A percentile compares a stretch with the other conserved stretches of the same genome.
Conservation (phyloP, 2,113 vertebrate genomes). For the Apeltes quadracus region DNA sequence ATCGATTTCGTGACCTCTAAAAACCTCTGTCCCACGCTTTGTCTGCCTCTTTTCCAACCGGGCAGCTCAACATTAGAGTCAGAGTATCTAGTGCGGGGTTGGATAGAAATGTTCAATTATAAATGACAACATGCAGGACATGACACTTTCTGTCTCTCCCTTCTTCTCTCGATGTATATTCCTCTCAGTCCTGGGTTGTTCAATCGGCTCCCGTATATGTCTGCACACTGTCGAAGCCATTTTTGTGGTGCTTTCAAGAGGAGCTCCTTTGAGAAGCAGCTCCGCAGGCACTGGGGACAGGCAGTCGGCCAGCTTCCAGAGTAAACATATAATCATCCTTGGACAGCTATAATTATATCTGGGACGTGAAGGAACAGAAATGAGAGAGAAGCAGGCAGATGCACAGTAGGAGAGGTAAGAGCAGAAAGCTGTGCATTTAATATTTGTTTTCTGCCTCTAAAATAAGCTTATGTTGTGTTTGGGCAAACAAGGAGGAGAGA, state of each 20-base stretch:
- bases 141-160: slow-evolving; percentile 15
- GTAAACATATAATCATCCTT: slow-evolving; percentile 90
- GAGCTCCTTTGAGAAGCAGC: slow-evolving; percentile 78
- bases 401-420: slow-evolving; percentile 83
- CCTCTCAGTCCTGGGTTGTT: slow-evolving; percentile 23
- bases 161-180: slow-evolving; percentile 19
- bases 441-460: slow-evolving; percentile 78
- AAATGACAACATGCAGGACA: slow-evolving; percentile 52
- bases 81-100: slow-evolving; percentile 43
- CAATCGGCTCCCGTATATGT: slow-evolving; percentile 45
- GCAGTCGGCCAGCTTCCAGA: slow-evolving; percentile 88
- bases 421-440: slow-evolving; percentile 76
- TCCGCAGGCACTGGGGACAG: slow-evolving; percentile 78
- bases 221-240: slow-evolving; percentile 45
- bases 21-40: slow-evolving; percentile 50
- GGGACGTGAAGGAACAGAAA: slow-evolving; percentile 85
- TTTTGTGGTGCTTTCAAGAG: slow-evolving; percentile 77
- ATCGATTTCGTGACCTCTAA: slow-evolving; percentile 52
- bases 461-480: slow-evolving; percentile 65
- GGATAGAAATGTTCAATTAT: slow-evolving; percentile 52
- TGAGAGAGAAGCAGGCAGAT: slow-evolving; percentile 65
- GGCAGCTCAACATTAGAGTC: slow-evolving; percentile 33
- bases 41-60: slow-evolving; percentile 34
- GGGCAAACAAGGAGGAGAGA: slow-evolving; percentile 47
- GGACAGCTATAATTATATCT: slow-evolving; percentile 87